phyloP scores from a whole-genome alignment of 2,888 invertebrate species.

The Monochamus alternatus region DNA sequence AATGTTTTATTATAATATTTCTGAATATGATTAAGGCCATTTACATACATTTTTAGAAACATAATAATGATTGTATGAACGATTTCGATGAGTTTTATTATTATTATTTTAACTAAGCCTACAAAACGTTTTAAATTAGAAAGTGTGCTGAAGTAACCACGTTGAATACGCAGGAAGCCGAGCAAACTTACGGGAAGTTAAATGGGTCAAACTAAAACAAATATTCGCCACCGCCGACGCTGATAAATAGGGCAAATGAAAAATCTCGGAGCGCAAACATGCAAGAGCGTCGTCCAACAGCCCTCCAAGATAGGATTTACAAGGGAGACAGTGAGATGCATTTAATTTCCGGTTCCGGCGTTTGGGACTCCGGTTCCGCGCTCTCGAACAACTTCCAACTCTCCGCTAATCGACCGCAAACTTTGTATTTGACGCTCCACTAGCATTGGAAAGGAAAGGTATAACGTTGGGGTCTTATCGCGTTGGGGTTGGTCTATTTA shows the following conservation, averaged over 20 bases:
- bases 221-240: background rate
- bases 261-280: background rate
- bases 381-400: conserved; percentile 25
- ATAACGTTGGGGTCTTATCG: background rate
- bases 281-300: conserved; percentile 1
- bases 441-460: background rate
- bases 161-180: too few relatives aligned
- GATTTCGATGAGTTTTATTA: too few relatives aligned
- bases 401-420: conserved; percentile 20
- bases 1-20: too few relatives aligned
- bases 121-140: too few relatives aligned
- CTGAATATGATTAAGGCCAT: too few relatives aligned
- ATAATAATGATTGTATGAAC: too few relatives aligned
- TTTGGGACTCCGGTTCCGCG: conserved; percentile 8
- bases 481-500: background rate
- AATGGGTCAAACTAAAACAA: background rate
- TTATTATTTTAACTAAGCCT: too few relatives aligned
- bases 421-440: conserved; percentile 21
- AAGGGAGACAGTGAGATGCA: conserved; percentile 20
- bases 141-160: too few relatives aligned
- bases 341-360: conserved; percentile 36
- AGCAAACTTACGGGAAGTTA: background rate
- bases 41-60: too few relatives aligned
- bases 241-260: background rate
- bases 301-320: conserved; percentile 26